Conservation (phyloP, 1,140 invertebrate genomes). For the Oedothorax gibbosus region DNA sequence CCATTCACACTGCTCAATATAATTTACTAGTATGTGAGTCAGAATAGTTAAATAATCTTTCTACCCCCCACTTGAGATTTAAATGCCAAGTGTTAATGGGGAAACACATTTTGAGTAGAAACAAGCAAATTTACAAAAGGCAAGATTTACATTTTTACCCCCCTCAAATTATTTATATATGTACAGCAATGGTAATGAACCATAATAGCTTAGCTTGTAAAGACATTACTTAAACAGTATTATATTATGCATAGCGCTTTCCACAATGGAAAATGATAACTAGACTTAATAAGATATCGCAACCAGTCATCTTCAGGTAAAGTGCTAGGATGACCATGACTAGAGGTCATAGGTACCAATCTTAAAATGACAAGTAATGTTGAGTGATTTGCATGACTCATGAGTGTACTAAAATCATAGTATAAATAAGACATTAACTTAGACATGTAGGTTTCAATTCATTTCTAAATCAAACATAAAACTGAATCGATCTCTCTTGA, state of each 20-base stretch:
- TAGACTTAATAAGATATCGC: conserved; percentile 6
- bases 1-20: conserved; percentile 36
- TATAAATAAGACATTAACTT: conserved; percentile 12
- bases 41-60: conserved; percentile 41
- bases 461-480: too few relatives aligned
- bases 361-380: conserved; percentile 29
- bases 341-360: conserved; percentile 34
- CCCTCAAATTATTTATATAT: conserved; percentile 24
- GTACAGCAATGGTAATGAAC: conserved; percentile 16
- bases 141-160: conserved; percentile 28
- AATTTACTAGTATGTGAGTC: conserved; percentile 18
- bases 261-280: neutral
- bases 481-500: too few relatives aligned
- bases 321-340: conserved; percentile 34
- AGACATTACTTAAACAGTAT: conserved; percentile 5
- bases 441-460: too few relatives aligned
- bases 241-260: conserved; percentile 11
- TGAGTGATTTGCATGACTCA: conserved; percentile 34
- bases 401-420: conserved; percentile 21
- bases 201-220: neutral
- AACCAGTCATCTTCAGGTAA: conserved; percentile 7
- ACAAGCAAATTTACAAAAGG: conserved; percentile 45
- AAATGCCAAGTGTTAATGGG: neutral
- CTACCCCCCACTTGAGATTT: neutral
- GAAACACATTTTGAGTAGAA: conserved; percentile 33